phyloP scores from a whole-genome alignment of 2,797 vertebrate genomes.

The Poecile montanus region DNA sequence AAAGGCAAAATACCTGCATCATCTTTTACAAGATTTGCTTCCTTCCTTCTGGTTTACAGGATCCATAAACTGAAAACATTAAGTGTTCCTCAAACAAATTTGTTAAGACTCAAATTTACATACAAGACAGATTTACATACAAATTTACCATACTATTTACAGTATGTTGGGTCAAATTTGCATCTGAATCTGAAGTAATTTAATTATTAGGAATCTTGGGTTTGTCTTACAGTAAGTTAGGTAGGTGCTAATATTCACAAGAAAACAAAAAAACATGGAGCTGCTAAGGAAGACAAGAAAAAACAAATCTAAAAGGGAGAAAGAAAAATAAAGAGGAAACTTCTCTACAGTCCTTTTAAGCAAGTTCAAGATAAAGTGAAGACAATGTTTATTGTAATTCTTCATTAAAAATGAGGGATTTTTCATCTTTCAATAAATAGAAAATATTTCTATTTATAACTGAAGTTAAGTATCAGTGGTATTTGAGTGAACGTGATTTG shows the following conservation, averaged over 20 bases:
- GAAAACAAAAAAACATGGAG: not conserved
- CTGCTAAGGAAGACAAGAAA: not conserved
- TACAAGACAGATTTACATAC: no score
- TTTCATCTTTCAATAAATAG: not conserved
- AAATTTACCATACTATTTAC: not conserved
- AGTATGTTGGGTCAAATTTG: not conserved
- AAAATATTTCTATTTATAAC: not conserved
- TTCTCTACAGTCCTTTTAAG: not conserved
- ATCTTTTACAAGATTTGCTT: not conserved
- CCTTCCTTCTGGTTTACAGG: not conserved
- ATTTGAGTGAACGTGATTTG: not conserved
- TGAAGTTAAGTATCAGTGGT: not conserved
- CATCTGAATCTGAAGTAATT: not conserved
- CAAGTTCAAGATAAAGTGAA: not conserved
- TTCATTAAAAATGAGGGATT: accelerated
- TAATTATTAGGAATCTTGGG: not conserved
- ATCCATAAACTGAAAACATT: not conserved
- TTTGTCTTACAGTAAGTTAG: not conserved
- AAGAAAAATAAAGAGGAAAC: not conserved
- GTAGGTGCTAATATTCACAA: not conserved
- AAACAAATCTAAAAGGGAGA: not conserved
- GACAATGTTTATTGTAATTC: not conserved
- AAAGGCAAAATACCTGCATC: not conserved
- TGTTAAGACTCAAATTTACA: accelerated
- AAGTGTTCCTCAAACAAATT: not conserved